Evolutionary conservation across 2,113 vertebrate genomes (phyloP).

Genomic region (Oceanodroma tethys): DNA sequence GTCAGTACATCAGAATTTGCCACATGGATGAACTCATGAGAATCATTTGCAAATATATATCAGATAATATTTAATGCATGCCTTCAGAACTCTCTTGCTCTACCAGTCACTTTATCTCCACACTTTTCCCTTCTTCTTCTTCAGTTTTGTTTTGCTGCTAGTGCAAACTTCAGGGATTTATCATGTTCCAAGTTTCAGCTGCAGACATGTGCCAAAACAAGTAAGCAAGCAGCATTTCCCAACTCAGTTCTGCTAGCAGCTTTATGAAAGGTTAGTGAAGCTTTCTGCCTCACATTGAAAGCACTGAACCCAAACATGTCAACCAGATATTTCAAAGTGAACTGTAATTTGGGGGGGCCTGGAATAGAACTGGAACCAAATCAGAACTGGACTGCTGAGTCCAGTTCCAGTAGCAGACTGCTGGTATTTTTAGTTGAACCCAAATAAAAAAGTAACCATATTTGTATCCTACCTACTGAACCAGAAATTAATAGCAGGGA

Average conservation of each 20-base stretch:
- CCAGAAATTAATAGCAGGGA: neutral
- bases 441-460: neutral
- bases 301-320: neutral
- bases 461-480: neutral
- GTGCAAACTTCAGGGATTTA: neutral
- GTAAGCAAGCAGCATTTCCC: neutral
- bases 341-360: neutral
- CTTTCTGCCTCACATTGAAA: neutral
- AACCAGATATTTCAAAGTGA: neutral
- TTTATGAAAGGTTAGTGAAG: neutral
- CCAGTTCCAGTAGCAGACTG: neutral
- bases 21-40: neutral
- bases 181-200: neutral
- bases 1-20: constrained; percentile 9
- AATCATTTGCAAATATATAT: constrained; percentile 18
- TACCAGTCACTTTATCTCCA: neutral
- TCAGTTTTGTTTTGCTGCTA: neutral
- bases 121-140: neutral
- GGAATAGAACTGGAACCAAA: neutral
- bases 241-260: neutral
- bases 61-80: neutral
- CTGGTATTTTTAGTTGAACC: neutral
- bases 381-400: neutral
- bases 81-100: neutral
- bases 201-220: neutral